phyloP scores from a whole-genome alignment of 2,113 vertebrate species.

The Arothron firmamentum region DNA sequence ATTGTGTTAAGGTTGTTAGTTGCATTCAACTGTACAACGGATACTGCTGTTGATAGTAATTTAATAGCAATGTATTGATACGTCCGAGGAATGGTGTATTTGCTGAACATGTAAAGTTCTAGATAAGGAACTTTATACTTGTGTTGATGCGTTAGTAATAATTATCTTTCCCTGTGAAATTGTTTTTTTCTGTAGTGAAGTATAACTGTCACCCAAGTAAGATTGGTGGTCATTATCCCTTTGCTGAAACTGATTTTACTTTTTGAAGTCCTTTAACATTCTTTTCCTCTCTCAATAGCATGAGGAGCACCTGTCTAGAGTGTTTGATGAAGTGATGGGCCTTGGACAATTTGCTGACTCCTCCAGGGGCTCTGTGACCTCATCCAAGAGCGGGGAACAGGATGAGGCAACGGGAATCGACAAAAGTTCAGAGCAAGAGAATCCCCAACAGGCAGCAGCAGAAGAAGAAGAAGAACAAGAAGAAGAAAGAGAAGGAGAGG shows the following conservation, averaged over 20 bases:
- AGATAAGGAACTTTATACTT: too few relatives aligned
- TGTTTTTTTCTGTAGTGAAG: neutral
- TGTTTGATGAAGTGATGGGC: conserved; percentile 70
- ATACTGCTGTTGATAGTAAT: too few relatives aligned
- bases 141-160: neutral
- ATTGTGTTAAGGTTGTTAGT: too few relatives aligned
- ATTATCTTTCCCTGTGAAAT: neutral
- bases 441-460: conserved; percentile 1
- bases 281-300: conserved; percentile 40
- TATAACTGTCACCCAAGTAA: neutral
- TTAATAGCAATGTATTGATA: too few relatives aligned
- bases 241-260: neutral
- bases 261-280: neutral
- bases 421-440: conserved; percentile 37
- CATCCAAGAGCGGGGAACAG: conserved; percentile 52
- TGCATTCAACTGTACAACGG: too few relatives aligned
- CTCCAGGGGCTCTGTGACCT: conserved; percentile 55
- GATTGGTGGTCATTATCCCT: neutral
- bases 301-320: conserved; percentile 58
- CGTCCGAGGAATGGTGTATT: too few relatives aligned
- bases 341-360: conserved; percentile 62
- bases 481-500: conserved; percentile 18
- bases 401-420: conserved; percentile 42
- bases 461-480: neutral
- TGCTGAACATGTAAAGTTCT: too few relatives aligned